Percentiles rank a stretch among this genome's conserved stretches.
These are phyloP conservation scores for Montipora sp. DNA, from an alignment of 64 coral and sea anemone species.

Conservation along the genomic window DNA sequence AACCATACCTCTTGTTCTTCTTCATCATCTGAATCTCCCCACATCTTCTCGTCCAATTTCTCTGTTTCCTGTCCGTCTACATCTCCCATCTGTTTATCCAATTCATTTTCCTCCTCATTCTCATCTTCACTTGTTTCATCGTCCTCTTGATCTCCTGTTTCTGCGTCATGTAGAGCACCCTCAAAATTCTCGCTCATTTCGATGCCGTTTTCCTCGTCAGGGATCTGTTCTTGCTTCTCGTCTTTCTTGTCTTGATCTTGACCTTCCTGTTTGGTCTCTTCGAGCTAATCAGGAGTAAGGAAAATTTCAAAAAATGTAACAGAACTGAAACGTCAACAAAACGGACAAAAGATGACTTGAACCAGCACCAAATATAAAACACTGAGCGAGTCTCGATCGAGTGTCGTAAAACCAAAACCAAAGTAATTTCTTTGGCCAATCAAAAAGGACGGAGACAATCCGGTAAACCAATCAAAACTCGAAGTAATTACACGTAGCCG, in stretches of 20 bases:
- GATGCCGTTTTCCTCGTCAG: slow-evolving; percentile 95
- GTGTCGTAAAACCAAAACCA: too few relatives aligned
- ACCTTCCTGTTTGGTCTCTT: slow-evolving; percentile 82
- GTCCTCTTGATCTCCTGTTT: slow-evolving; percentile 52
- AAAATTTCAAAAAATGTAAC: background rate
- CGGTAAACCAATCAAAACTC: too few relatives aligned
- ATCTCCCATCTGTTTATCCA: slow-evolving; percentile 96
- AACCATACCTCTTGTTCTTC: slow-evolving; percentile 68
- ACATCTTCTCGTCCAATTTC: slow-evolving; percentile 92
- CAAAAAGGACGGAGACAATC: too few relatives aligned
- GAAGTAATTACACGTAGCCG: too few relatives aligned
- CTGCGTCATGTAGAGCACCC: slow-evolving; percentile 85
- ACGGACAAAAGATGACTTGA: background rate
- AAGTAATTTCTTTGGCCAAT: too few relatives aligned
- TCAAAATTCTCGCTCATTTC: slow-evolving; percentile 98
- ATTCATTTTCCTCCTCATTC: slow-evolving; percentile 69
- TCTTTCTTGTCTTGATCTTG: slow-evolving; percentile 70
- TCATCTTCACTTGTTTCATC: slow-evolving; percentile 68
- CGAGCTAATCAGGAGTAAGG: slow-evolving; percentile 54
- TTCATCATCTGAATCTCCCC: slow-evolving; percentile 96
- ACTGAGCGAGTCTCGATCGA: too few relatives aligned
- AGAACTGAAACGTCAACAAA: background rate
- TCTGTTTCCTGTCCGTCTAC: slow-evolving; percentile 80
- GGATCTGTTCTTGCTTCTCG: slow-evolving; percentile 81
- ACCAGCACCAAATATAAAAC: background rate